Evolutionary conservation across 2,888 invertebrate genomes (phyloP).

Genomic region (Molorchus minor): DNA sequence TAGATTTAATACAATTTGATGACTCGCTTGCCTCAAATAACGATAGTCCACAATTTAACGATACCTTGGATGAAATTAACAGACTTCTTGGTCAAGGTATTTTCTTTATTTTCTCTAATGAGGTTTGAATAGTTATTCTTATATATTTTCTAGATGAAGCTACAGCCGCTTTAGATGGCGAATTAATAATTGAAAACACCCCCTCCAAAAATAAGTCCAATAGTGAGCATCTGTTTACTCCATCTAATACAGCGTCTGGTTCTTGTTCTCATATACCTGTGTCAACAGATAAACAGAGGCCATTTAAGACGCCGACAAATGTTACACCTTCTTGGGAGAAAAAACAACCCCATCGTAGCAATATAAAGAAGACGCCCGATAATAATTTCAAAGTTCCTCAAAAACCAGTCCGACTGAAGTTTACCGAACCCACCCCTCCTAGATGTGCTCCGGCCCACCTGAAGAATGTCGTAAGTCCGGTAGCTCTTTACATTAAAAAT

Average conservation of each 20-base stretch:
- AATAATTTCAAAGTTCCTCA: conserved; percentile 8
- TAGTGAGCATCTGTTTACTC: background rate
- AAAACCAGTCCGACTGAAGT: background rate
- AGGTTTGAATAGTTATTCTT: background rate
- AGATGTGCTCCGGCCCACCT: conserved; percentile 4
- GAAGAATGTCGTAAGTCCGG: conserved; percentile 34
- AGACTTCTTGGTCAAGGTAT: conserved; percentile 22
- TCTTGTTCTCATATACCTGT: background rate
- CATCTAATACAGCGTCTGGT: background rate
- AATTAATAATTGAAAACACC: background rate
- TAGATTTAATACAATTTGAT: conserved; percentile 28
- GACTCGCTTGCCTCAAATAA: conserved; percentile 19
- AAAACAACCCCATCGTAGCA: background rate
- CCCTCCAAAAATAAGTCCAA: background rate
- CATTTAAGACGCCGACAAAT: background rate
- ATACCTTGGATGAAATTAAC: conserved; percentile 33
- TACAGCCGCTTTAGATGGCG: conserved; percentile 14
- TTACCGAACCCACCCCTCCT: background rate
- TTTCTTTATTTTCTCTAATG: background rate
- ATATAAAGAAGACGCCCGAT: background rate
- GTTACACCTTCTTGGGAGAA: background rate
- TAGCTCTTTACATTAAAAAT: conserved; percentile 34
- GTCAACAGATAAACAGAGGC: background rate
- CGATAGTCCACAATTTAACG: conserved; percentile 21
- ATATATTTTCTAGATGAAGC: conserved; percentile 1